A percentile compares a stretch with the other conserved stretches of the same genome.
These are phyloP conservation scores for Amblyopsis rosae DNA, from an alignment of 2,113 vertebrate genomes.

Conservation along the genomic window DNA sequence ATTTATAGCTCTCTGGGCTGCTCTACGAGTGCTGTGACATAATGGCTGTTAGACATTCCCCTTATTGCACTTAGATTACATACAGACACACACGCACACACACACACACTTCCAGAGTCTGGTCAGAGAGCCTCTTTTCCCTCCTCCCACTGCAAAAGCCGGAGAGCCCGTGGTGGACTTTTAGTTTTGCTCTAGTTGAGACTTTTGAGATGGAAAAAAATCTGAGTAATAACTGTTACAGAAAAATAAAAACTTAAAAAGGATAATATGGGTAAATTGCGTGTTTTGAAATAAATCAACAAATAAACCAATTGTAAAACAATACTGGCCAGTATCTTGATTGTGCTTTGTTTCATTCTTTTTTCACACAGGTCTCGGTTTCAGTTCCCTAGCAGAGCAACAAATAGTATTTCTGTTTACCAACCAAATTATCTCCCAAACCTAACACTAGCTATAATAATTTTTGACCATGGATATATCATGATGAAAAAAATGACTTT, in stretches of 20 bases:
- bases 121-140: conserved; percentile 73
- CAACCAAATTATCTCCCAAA: too few species aligned
- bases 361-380: too few species aligned
- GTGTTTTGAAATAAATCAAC: conserved; percentile 84
- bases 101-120: conserved; percentile 32
- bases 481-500: conserved; percentile 7
- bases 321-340: conserved; percentile 42
- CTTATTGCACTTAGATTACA: conserved; percentile 53
- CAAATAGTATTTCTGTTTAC: too few species aligned
- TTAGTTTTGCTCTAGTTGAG: conserved; percentile 77
- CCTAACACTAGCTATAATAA: neutral
- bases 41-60: conserved; percentile 60
- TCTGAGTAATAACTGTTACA: conserved; percentile 82
- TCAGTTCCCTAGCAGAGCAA: too few species aligned
- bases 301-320: conserved; percentile 80
- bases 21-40: conserved; percentile 62
- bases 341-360: conserved; percentile 37
- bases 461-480: conserved; percentile 14
- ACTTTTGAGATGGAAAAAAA: conserved; percentile 77
- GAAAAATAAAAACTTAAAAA: conserved; percentile 78
- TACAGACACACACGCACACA: neutral
- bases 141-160: conserved; percentile 74
- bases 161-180: conserved; percentile 78
- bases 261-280: conserved; percentile 83
- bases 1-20: conserved; percentile 58